Percentiles rank a stretch among this genome's conserved stretches.
Evolutionary conservation across 1,140 invertebrate species (phyloP).

Genomic region (Drosophila nigromelanica): DNA sequence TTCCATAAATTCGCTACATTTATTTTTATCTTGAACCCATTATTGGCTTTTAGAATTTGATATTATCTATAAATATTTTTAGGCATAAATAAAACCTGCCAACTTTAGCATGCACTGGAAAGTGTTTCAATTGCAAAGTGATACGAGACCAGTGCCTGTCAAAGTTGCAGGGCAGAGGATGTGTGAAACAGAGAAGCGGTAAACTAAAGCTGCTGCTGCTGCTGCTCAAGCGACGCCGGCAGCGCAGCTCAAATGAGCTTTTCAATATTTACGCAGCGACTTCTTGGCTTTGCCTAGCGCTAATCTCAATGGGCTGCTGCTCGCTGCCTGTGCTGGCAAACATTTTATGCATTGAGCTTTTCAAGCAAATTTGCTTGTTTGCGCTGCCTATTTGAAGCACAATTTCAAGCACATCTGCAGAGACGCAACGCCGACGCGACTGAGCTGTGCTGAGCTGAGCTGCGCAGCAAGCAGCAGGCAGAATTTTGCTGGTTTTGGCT

Average conservation of each 20-base stretch:
- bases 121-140: constrained; percentile 5
- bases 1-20: too few relatives aligned
- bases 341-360: constrained; percentile 74
- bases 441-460: background rate
- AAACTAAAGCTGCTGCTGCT: constrained; percentile 21
- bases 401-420: constrained; percentile 61
- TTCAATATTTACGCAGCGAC: constrained; percentile 74
- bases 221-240: constrained; percentile 4
- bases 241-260: constrained; percentile 70
- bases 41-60: too few relatives aligned
- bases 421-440: constrained; percentile 1
- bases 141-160: constrained; percentile 7
- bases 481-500: constrained; percentile 20
- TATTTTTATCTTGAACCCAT: too few relatives aligned
- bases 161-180: background rate
- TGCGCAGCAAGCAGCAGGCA: constrained; percentile 10
- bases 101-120: constrained; percentile 9
- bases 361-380: constrained; percentile 56
- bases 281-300: constrained; percentile 57
- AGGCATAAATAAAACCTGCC: background rate
- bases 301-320: constrained; percentile 45
- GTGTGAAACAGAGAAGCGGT: constrained; percentile 12
- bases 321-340: constrained; percentile 26
- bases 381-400: constrained; percentile 70
- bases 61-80: background rate